Conservation (phyloP, 2,888 invertebrate genomes). For the Hermodice carunculata region DNA sequence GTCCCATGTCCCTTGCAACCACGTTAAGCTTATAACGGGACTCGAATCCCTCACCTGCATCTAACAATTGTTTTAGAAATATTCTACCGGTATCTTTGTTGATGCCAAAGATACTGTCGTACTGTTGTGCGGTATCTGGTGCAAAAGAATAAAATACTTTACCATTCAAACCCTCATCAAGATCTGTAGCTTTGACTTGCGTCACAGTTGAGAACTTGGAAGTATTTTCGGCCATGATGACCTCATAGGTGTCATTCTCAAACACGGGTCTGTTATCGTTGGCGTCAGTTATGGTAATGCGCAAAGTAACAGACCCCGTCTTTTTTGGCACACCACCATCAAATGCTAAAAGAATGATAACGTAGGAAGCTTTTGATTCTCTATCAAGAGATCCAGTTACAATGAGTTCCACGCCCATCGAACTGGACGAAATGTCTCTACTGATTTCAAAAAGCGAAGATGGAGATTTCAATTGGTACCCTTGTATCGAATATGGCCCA, state of each 20-base stretch:
- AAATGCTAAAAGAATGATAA: slow-evolving; percentile 86
- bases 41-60: slow-evolving; percentile 31
- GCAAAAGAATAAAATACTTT: slow-evolving; percentile 34
- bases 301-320: slow-evolving; percentile 28
- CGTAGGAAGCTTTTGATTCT: slow-evolving; percentile 69
- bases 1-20: slow-evolving; percentile 43
- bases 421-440: slow-evolving; percentile 19
- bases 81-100: slow-evolving; percentile 29
- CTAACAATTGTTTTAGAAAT: slow-evolving; percentile 29
- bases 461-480: slow-evolving; percentile 20
- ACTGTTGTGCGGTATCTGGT: slow-evolving; percentile 23
- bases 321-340: slow-evolving; percentile 81
- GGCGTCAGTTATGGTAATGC: slow-evolving; percentile 34
- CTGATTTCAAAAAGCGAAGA: slow-evolving; percentile 15
- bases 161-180: slow-evolving; percentile 34
- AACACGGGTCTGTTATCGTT: slow-evolving; percentile 41
- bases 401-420: slow-evolving; percentile 51
- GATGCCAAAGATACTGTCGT: slow-evolving; percentile 38
- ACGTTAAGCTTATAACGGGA: slow-evolving; percentile 32
- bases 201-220: slow-evolving; percentile 22
- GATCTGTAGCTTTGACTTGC: slow-evolving; percentile 33
- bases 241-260: slow-evolving; percentile 34
- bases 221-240: slow-evolving; percentile 30
- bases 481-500: slow-evolving; percentile 2
- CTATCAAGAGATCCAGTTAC: slow-evolving; percentile 41